phyloP scores from a whole-genome alignment of 1,140 invertebrate species.

The Platyura marginata region DNA sequence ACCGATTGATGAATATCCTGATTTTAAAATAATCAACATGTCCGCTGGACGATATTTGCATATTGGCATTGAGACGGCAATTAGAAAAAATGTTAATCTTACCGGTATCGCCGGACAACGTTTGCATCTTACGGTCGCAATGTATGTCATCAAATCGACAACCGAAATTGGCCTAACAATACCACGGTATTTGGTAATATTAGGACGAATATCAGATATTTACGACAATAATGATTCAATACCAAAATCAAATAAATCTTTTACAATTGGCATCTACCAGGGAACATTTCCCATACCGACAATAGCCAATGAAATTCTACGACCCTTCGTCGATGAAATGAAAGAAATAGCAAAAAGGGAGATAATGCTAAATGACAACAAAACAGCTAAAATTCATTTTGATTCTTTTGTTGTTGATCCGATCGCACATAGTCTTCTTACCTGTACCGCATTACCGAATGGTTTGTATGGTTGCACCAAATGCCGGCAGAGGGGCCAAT shows the following conservation, averaged over 20 bases:
- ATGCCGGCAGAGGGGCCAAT: background rate
- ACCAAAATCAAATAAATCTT: background rate
- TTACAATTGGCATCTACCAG: conserved; percentile 2
- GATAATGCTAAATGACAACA: background rate
- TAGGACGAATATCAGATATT: background rate
- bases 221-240: background rate
- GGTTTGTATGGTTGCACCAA: conserved; percentile 2
- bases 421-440: conserved; percentile 1
- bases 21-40: background rate
- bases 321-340: conserved; percentile 2
- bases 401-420: conserved; percentile 3
- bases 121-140: background rate
- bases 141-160: background rate
- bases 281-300: conserved; percentile 1
- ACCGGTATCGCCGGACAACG: background rate
- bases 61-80: background rate
- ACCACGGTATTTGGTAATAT: conserved; percentile 2
- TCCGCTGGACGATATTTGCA: background rate
- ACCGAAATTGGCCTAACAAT: background rate
- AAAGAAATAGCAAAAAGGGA: background rate
- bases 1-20: too few relatives aligned
- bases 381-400: background rate
- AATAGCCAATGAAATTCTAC: conserved; percentile 3
- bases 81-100: background rate
- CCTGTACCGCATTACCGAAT: conserved; percentile 2